Evolutionary conservation across 2,888 invertebrate species (phyloP), one percentile per base, ranked within the genome.

Genomic region (Ellobium chinense): DNA sequence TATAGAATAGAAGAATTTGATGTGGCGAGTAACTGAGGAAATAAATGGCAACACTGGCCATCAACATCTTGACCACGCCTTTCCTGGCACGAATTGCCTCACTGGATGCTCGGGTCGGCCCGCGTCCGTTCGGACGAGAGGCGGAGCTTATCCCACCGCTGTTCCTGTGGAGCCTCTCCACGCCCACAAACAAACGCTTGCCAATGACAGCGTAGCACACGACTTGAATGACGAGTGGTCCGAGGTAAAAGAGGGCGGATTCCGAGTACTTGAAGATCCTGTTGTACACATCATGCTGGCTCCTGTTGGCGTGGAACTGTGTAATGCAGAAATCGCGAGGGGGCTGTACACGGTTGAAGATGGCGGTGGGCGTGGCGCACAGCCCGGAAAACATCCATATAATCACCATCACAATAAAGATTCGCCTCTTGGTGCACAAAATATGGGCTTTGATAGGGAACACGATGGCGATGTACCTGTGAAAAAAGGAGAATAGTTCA

Each of bases 11-110:
- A 54, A 92, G 85, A 7, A 92, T 72, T 84, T 94, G 93, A 39
- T 93, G 93, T 1, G 94, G 94, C 0, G 93, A 93, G 84, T 94
- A 94, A 85, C 93, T 93, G 36, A 94, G 83, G 85, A 94, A 93
- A 87, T 94, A 94, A 36, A 94, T 91, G 56, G 91, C 84, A 72
- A 94, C 93, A 85, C 93, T 93, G 24, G 93, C 93, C 14, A 93
- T 91, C 39, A 94, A 88, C 93, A 94, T 94, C 85, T 93, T 93
- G 58, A 94, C 92, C n/a, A 94, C 93, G 60, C 92, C 92, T 63
- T 92, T 88, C 4, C 93, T 85, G 1, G 91, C 90, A 46, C 88
- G 87, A 39, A 92, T 88, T 36, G 92, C 90, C 69, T 92, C 91
- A 34, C 85, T 85, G 21, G 85, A 77, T 9, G 82, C 84, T 2